Evolutionary conservation across 1,140 invertebrate genomes (phyloP).

Genomic region (Physella acuta): DNA sequence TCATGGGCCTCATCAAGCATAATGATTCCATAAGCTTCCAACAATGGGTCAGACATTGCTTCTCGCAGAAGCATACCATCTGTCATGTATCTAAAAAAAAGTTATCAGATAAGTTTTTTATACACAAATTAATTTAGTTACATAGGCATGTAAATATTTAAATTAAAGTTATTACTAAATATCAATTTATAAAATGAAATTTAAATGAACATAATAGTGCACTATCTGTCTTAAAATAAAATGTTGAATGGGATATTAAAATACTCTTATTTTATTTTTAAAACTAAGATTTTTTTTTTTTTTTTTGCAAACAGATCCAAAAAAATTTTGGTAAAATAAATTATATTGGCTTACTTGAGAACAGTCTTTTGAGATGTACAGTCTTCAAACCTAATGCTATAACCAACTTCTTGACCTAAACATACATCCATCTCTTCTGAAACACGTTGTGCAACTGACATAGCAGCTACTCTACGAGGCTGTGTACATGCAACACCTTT

Average conservation of each 20-base stretch:
- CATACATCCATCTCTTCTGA: constrained; percentile 99
- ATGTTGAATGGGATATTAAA: no score
- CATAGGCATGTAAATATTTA: not conserved
- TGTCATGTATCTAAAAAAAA: constrained; percentile 94
- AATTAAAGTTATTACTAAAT: not conserved
- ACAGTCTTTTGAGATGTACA: constrained; percentile 94
- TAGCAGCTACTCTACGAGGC: constrained; percentile 95
- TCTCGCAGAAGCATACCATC: constrained; percentile 99
- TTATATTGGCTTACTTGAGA: constrained; percentile 72
- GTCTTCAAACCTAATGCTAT: constrained; percentile 99
- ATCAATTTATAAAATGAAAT: not conserved
- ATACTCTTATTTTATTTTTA: no score
- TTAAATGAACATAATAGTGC: not conserved
- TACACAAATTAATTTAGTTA: no score
- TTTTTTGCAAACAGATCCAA: no score
- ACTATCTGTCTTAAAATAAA: no score
- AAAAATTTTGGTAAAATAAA: no score
- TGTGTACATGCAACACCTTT: constrained; percentile 94
- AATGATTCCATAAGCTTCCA: constrained; percentile 92
- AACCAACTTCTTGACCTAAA: constrained; percentile 96
- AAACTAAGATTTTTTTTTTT: no score
- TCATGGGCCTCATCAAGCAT: constrained; percentile 99
- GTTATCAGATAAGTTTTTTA: no score
- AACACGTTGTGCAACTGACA: constrained; percentile 97
- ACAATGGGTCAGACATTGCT: constrained; percentile 98